These are phyloP conservation scores for Alosa sapidissima DNA, from an alignment of 2,797 vertebrate species.

Conservation along the genomic window DNA sequence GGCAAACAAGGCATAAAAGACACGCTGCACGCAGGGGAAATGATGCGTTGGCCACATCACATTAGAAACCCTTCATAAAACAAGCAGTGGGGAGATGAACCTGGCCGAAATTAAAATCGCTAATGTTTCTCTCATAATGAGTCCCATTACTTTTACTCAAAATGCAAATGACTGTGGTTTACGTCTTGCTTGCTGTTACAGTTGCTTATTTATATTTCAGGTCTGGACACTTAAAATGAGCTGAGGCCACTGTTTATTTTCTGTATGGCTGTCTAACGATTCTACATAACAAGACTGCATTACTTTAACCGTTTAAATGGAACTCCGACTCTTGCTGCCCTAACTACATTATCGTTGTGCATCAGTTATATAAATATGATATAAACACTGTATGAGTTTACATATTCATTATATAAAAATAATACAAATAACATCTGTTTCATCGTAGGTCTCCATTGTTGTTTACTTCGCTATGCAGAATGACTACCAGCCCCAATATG, in stretches of 20 bases:
- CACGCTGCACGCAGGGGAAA: constrained; percentile 33
- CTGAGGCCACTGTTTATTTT: not conserved
- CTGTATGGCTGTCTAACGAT: not conserved
- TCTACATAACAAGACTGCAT: too few species aligned
- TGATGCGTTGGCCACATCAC: constrained; percentile 31
- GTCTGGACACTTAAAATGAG: not conserved
- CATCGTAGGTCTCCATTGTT: too few species aligned
- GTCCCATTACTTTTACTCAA: constrained; percentile 40
- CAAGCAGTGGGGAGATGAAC: constrained; percentile 24
- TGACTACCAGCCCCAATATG: too few species aligned
- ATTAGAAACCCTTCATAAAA: constrained; percentile 46
- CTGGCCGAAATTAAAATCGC: constrained; percentile 37
- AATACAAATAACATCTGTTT: too few species aligned
- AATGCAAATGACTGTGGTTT: constrained; percentile 10
- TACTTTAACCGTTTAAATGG: too few species aligned
- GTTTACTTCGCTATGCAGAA: too few species aligned
- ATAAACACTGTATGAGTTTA: too few species aligned
- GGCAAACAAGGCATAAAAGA: constrained; percentile 43
- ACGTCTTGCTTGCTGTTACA: constrained; percentile 1
- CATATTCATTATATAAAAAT: too few species aligned
- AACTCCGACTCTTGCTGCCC: too few species aligned
- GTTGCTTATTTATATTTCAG: constrained; percentile 13
- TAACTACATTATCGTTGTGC: too few species aligned
- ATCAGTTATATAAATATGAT: too few species aligned
- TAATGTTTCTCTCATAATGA: constrained; percentile 42